Conservation (phyloP, 2,888 invertebrate species). For the Deilephila porcellus region DNA sequence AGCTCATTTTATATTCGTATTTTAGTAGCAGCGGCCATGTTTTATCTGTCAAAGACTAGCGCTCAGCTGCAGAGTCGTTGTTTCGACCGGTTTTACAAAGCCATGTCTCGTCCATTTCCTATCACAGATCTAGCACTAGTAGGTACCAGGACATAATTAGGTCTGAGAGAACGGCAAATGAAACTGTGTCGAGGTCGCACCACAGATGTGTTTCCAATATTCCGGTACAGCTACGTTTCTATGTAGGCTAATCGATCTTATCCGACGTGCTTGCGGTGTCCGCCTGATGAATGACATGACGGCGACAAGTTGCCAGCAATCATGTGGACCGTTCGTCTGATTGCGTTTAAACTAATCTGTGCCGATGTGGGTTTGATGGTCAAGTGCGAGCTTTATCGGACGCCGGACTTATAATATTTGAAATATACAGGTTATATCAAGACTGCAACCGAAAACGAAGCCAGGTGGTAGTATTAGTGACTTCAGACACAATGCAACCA, state of each 20-base stretch:
- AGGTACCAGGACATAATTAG: constrained; percentile 32
- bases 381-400: background rate
- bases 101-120: constrained; percentile 64
- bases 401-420: background rate
- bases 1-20: background rate
- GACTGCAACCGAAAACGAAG: no score
- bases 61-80: constrained; percentile 45
- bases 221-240: constrained; percentile 44
- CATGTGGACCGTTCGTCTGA: background rate
- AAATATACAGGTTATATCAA: no score
- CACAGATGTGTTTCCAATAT: constrained; percentile 38
- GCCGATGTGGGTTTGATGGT: constrained; percentile 2
- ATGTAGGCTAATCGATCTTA: constrained; percentile 60
- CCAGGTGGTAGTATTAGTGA: no score
- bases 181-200: constrained; percentile 71
- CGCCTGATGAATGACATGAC: constrained; percentile 12
- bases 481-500: no score
- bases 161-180: constrained; percentile 64
- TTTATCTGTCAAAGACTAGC: constrained; percentile 8
- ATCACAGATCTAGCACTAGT: constrained; percentile 61
- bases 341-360: constrained; percentile 9
- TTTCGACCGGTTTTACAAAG: constrained; percentile 58
- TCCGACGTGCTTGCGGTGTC: constrained; percentile 39
- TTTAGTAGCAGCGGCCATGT: background rate
- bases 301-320: constrained; percentile 15